Evolutionary conservation across 1,140 invertebrate genomes (phyloP).

Genomic region (Araneus ventricosus): DNA sequence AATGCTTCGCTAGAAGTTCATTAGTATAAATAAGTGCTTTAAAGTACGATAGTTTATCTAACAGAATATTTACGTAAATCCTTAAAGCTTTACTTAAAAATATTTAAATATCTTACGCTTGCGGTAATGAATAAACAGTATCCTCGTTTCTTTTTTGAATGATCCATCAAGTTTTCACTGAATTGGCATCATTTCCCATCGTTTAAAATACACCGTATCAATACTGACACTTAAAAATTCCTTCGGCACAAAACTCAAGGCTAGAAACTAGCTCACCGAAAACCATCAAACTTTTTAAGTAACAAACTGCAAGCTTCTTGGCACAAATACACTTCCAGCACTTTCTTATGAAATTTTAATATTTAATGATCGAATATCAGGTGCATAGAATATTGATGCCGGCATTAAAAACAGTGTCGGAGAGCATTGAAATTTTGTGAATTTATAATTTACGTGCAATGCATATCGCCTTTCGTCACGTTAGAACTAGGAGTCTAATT

Average conservation of each 20-base stretch:
- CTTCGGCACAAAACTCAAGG: background rate
- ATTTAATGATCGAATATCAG: slow-evolving; percentile 10
- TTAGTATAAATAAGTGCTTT: too few relatives aligned
- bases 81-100: too few relatives aligned
- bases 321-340: background rate
- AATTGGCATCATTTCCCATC: background rate
- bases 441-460: slow-evolving; percentile 22
- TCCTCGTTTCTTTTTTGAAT: background rate
- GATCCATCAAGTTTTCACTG: background rate
- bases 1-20: too few relatives aligned
- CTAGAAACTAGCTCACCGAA: background rate
- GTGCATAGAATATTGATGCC: slow-evolving; percentile 36
- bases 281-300: background rate
- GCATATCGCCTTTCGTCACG: slow-evolving; percentile 32
- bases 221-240: background rate
- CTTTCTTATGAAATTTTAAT: slow-evolving; percentile 23
- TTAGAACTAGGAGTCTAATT: slow-evolving; percentile 18
- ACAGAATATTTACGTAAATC: too few relatives aligned
- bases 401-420: slow-evolving; percentile 5
- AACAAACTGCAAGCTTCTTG: background rate
- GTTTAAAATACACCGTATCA: background rate
- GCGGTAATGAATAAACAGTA: too few relatives aligned
- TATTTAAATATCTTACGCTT: too few relatives aligned
- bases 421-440: slow-evolving; percentile 37
- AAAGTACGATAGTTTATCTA: too few relatives aligned